Evolutionary conservation across 2,797 vertebrate species (phyloP), one percentile per base, ranked within the genome.

Genomic region (Brachyalestes nurse): DNA sequence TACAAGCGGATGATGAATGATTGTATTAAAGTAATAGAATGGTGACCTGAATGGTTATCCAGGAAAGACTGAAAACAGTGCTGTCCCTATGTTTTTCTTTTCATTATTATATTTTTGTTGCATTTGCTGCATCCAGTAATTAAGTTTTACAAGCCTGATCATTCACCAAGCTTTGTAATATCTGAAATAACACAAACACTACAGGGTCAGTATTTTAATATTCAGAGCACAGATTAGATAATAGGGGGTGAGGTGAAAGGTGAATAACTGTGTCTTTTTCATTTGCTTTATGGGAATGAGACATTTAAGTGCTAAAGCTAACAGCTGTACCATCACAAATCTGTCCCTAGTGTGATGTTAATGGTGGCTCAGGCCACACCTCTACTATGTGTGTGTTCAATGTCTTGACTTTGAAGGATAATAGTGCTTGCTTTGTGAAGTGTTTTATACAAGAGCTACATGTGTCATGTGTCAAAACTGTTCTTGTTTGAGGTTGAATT

Each of bases 301-400:
- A 40, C 57, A 25, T 45, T 79, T 83, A 49, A 71, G 40, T 62
- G 79, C 73, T 25, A 71, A 49, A 65, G 12, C 71, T 47, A 34
- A 71, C 70, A 78, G 75, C 70, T 75, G 75, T 75, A 72, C 65
- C 21, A 40, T 60, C 53, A 74, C 67, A 83, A 80, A 78, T 73
- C 25, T 71, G 60, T 83, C 75, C 66, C 69, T 62, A 13, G 62
- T 10, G 28, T 75, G 64, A 61, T 28, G 76, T 78, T 83, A 71
- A 4, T 8, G 28, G 45, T 75, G 78, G 71, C 17, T 42, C 38
- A 8, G 8, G 49, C 34, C 51, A 75, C 47, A 19, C 19, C 25
- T 72, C 38, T 78, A 76, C 23, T 65, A 25, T 38, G 16, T 53
- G 38, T 78, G 76, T 58, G 28, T 78, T 51, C n/a, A 23, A 21